Base-by-base conservation (phyloP, 2,113 vertebrate species). In the Poecilia latipinna region DNA sequence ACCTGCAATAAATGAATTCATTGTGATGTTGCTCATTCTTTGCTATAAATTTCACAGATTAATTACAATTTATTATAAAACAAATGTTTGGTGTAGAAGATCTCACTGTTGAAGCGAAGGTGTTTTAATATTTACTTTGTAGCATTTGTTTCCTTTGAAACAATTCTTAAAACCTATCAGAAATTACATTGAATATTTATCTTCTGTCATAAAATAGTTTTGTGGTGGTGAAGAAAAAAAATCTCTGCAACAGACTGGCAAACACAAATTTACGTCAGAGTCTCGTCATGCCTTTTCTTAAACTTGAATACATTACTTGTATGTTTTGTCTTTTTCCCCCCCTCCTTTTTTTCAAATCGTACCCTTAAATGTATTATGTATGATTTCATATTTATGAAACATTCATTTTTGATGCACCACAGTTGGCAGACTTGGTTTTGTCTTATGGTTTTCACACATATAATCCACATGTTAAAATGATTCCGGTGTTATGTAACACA, bases 281-380 rank as follows among this genome's bases (percentile, higher is more conserved):
- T 65, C 61, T 42, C 72, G 51, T 74, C 64, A 69, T 73, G 81
- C 78, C 77, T 81, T 4, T 65, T 68, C 57, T 75, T 32, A 68
- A 68, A 83, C 88, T 68, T 74, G 62, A 82, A 86, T 74, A 61
- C 29, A 74, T 78, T 13, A 61, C 22, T 26, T 44, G 57, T 3
- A 29, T 42, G 32, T 57, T 22, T 8, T 72, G 62, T 71, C 66
- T 42, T 39, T 57, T 22, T 6, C 72, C 72, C 65, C 68, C 66
- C 4, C 39, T 65, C 3, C 8, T 73, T 51, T 61, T 6, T 6
- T 63, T 8, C 17, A 17, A 19, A 35, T 12, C 75, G 42, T 81
- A 65, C 83, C 66, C 88, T 85, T 64, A 72, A 54, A 57, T 65
- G 76, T 78, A 84, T 82, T 80, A 82, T 86, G 42, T 54, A 80